Conservation (phyloP, 2,797 vertebrate genomes). For the Cryptoblepharus egeriae region DNA sequence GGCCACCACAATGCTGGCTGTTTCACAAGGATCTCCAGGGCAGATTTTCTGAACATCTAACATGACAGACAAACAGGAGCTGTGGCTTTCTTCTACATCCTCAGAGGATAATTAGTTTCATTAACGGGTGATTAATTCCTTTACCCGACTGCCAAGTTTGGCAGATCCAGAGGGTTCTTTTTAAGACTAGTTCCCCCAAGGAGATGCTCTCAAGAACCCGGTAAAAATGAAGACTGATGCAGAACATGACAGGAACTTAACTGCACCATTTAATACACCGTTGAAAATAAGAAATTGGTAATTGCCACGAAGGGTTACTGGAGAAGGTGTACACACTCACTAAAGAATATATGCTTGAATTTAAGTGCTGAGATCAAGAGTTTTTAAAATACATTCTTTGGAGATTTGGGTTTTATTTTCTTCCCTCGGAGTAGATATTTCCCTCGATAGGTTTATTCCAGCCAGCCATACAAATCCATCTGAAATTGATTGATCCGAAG, state of each 20-base stretch:
- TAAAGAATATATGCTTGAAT: constrained; percentile 19
- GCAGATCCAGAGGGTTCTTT: constrained; percentile 57
- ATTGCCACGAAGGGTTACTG: constrained; percentile 41
- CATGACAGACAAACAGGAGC: constrained; percentile 39
- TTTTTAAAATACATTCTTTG: constrained; percentile 37
- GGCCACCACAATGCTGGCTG: neutral
- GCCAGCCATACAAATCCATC: too few species aligned
- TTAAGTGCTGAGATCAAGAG: constrained; percentile 33
- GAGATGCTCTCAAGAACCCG: constrained; percentile 54
- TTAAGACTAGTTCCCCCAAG: constrained; percentile 51
- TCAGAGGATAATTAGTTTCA: constrained; percentile 61
- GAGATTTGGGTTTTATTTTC: neutral
- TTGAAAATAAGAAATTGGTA: neutral
- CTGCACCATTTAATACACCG: constrained; percentile 28
- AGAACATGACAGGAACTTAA: constrained; percentile 54
- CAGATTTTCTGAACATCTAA: constrained; percentile 13
- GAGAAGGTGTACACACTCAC: constrained; percentile 31
- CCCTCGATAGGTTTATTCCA: too few species aligned
- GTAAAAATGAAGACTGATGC: constrained; percentile 37
- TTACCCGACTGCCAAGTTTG: constrained; percentile 61
- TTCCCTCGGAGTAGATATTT: constrained; percentile 13
- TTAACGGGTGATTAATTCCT: constrained; percentile 65
- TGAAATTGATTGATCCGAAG: neutral
- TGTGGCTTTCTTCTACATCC: constrained; percentile 34
- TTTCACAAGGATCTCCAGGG: constrained; percentile 6